A percentile compares a stretch with the other conserved stretches of the same genome.
These are phyloP conservation scores for Nannobrachium achirus DNA, from an alignment of 2,113 vertebrate species.

Conservation along the genomic window DNA sequence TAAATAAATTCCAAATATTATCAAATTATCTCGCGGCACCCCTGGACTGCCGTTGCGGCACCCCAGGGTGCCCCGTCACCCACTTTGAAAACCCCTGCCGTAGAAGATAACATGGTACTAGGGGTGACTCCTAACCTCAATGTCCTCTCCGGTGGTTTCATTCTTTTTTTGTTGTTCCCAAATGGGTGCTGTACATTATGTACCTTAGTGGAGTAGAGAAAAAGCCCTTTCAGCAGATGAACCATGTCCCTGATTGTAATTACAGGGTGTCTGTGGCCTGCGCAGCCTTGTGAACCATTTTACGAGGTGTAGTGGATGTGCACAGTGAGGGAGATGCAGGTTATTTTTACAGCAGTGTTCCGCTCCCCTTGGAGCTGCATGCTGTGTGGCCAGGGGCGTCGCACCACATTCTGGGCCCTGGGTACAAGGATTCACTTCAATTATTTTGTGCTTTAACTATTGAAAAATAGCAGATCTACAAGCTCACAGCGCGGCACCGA, in stretches of 20 bases:
- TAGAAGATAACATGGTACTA: no score
- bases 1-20: no score
- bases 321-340: neutral
- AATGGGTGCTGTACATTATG: neutral
- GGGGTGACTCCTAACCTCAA: neutral
- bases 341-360: neutral
- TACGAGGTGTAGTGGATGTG: constrained; percentile 3
- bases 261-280: constrained; percentile 1
- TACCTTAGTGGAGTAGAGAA: neutral
- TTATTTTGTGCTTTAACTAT: no score
- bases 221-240: neutral
- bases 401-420: no score
- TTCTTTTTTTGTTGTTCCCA: neutral
- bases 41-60: no score
- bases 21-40: no score
- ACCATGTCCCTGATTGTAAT: constrained; percentile 9
- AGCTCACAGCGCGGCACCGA: no score
- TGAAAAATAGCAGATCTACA: no score
- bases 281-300: neutral
- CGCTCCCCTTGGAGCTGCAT: neutral
- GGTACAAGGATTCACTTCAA: no score
- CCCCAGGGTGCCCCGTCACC: no score
- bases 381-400: neutral
- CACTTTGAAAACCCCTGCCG: no score
- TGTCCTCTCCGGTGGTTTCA: neutral